These are phyloP conservation scores for Eulacestoma nigropectus DNA, from an alignment of 2,113 vertebrate genomes.

Conservation along the genomic window DNA sequence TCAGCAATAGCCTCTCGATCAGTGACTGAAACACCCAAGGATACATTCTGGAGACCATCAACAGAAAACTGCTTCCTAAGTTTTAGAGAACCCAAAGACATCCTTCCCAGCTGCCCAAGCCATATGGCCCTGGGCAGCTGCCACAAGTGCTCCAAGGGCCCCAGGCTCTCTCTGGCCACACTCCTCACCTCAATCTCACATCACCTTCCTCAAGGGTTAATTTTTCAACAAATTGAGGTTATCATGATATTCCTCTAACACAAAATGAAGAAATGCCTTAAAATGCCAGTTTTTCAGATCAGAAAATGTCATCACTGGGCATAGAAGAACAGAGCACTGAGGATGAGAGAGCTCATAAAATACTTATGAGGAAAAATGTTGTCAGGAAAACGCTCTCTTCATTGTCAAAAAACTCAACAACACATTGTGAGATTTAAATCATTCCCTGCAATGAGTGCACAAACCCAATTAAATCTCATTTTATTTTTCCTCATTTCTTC, in stretches of 20 bases:
- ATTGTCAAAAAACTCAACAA: not conserved
- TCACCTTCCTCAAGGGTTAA: not conserved
- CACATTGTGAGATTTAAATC: not conserved
- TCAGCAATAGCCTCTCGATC: not conserved
- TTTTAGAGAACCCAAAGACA: not conserved
- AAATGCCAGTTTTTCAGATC: not conserved
- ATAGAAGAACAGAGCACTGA: not conserved
- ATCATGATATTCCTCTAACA: not conserved
- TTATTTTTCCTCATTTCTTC: not conserved
- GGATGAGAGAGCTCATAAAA: not conserved
- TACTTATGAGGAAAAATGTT: not conserved
- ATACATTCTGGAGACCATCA: not conserved
- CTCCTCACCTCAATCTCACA: not conserved
- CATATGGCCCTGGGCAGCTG: fast-evolving
- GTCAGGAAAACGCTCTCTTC: not conserved
- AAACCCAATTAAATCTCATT: not conserved
- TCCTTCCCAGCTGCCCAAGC: not conserved
- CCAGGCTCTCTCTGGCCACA: not conserved
- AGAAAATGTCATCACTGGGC: not conserved
- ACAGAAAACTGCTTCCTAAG: not conserved
- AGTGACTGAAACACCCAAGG: not conserved
- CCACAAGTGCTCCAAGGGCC: not conserved
- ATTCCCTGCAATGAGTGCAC: not conserved
- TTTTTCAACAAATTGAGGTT: not conserved
- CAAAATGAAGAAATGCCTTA: not conserved